These are phyloP conservation scores for Notarius quadriscutis DNA, from an alignment of 2,113 vertebrate genomes.

Conservation along the genomic window DNA sequence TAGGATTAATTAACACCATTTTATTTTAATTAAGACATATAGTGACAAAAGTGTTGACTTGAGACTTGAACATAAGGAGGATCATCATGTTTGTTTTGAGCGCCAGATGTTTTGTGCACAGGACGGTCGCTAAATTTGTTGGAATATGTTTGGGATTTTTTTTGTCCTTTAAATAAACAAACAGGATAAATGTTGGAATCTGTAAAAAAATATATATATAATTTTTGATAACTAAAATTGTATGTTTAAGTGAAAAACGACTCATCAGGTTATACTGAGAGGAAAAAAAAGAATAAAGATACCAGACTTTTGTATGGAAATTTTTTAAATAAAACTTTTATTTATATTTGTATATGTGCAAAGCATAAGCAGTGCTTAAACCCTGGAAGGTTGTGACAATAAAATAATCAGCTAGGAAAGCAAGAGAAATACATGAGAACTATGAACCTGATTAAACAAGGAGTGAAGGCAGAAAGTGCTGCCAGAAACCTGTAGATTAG, in stretches of 20 bases:
- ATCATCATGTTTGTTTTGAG: background rate
- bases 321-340: too few species aligned
- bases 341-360: background rate
- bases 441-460: background rate
- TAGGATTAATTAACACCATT: too few species aligned
- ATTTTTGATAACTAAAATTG: too few species aligned
- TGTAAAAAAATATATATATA: background rate
- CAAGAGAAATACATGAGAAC: background rate
- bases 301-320: too few species aligned
- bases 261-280: background rate
- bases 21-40: background rate
- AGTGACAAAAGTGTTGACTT: background rate
- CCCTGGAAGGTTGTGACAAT: background rate
- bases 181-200: background rate
- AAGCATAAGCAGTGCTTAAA: background rate
- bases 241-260: too few species aligned
- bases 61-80: background rate
- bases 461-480: background rate
- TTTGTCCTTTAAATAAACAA: too few species aligned
- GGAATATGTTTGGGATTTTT: too few species aligned
- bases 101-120: background rate
- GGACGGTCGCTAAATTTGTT: too few species aligned
- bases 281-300: too few species aligned
- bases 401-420: background rate
- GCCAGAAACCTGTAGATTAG: background rate